These are phyloP conservation scores for Rhea pennata DNA, from an alignment of 2,113 vertebrate genomes.

Conservation along the genomic window DNA sequence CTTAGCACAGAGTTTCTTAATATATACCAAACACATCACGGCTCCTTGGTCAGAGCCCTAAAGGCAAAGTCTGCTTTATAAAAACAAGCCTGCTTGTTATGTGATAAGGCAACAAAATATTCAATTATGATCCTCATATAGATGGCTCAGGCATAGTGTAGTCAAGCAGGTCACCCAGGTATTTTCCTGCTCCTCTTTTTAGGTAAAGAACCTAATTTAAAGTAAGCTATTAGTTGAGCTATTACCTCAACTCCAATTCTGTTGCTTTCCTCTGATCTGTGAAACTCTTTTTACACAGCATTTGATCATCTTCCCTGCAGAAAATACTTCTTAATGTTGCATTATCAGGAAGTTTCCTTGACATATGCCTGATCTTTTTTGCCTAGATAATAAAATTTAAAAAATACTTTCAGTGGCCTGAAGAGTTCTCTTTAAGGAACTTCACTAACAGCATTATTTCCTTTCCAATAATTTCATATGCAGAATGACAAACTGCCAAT, in stretches of 20 bases:
- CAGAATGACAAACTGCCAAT: not conserved
- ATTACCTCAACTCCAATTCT: not conserved
- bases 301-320: not conserved
- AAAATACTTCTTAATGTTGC: not conserved
- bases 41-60: not conserved
- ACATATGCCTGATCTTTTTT: not conserved
- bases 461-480: conserved; percentile 1
- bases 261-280: not conserved
- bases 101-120: not conserved
- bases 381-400: not conserved
- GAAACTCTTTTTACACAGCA: not conserved
- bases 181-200: not conserved
- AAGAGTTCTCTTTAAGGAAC: not conserved
- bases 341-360: not conserved
- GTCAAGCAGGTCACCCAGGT: not conserved
- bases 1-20: not conserved
- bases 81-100: not conserved
- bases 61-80: not conserved
- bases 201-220: not conserved
- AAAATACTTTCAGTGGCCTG: not conserved
- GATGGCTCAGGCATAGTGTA: not conserved
- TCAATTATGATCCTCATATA: not conserved
- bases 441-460: not conserved
- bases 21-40: not conserved
- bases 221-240: not conserved